Evolutionary conservation across 2,888 invertebrate species (phyloP).

Genomic region (Drosophila cognata): DNA sequence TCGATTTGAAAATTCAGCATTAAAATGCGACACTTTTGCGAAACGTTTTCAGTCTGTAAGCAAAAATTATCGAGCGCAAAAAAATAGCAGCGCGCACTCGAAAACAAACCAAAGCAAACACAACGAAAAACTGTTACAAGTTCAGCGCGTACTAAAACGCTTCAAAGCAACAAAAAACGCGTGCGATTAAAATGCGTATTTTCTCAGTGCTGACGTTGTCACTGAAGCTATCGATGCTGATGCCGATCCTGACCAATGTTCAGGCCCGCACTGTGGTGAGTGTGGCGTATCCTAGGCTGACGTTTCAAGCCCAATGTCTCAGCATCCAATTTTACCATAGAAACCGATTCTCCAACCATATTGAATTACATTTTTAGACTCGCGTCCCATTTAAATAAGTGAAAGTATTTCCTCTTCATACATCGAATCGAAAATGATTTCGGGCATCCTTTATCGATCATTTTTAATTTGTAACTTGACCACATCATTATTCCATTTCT

Average conservation of each 20-base stretch:
- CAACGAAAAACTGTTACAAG: conserved; percentile 69
- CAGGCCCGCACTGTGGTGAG: conserved; percentile 1
- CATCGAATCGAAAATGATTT: background rate
- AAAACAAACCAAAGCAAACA: conserved; percentile 31
- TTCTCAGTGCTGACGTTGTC: background rate
- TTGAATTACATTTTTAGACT: too few relatives aligned
- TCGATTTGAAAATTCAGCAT: conserved; percentile 72
- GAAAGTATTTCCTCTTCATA: background rate
- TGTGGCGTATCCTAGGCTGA: background rate
- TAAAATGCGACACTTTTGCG: conserved; percentile 71
- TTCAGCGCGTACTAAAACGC: conserved; percentile 42
- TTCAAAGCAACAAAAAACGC: conserved; percentile 3
- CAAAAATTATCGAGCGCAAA: conserved; percentile 57
- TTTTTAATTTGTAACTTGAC: background rate
- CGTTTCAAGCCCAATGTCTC: background rate
- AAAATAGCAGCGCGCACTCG: conserved; percentile 32
- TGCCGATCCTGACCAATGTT: background rate
- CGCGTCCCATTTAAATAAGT: background rate
- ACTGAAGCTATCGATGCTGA: conserved; percentile 1
- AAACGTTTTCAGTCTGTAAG: conserved; percentile 73
- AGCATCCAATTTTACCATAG: background rate
- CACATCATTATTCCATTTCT: background rate
- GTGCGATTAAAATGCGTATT: conserved; percentile 24
- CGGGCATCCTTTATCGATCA: background rate
- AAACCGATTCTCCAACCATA: background rate